These are phyloP conservation scores for Lasioglossum malachurum DNA, from an alignment of 2,888 invertebrate species.

Conservation along the genomic window DNA sequence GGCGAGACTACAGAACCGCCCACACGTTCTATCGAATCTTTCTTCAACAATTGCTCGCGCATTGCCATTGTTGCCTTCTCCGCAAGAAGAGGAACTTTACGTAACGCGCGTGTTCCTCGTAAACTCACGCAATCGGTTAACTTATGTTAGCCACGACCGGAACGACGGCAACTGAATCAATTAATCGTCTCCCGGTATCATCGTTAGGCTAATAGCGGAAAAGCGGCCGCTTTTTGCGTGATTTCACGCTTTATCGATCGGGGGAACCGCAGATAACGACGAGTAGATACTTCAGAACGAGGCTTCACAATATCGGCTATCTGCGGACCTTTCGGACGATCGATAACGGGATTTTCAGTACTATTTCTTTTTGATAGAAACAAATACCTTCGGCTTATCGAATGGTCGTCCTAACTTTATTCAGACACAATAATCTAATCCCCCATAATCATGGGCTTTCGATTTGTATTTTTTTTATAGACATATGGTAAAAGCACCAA, in stretches of 20 bases:
- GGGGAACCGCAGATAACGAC: not conserved
- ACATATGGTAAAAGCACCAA: not conserved
- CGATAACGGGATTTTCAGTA: not conserved
- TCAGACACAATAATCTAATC: not conserved
- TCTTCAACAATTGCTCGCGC: not conserved
- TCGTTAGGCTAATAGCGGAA: not conserved
- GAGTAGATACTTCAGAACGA: conserved; percentile 20
- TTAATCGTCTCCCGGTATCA: not conserved
- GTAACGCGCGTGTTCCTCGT: not conserved
- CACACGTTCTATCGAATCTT: conserved; percentile 7
- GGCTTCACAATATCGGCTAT: conserved; percentile 18
- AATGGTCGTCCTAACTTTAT: not conserved
- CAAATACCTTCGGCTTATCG: not conserved
- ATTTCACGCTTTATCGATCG: conserved; percentile 21
- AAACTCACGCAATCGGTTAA: not conserved
- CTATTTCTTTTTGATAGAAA: too few species aligned
- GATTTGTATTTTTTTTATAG: not conserved
- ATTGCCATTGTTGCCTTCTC: conserved; percentile 2
- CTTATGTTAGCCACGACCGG: not conserved
- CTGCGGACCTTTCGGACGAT: conserved; percentile 6
- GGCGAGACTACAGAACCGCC: not conserved
- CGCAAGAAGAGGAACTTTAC: not conserved
- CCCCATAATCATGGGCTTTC: not conserved
- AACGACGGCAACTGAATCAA: not conserved
- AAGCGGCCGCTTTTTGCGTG: not conserved